phyloP scores from a whole-genome alignment of 2,797 vertebrate species.

The Muraenolepis orangiensis region DNA sequence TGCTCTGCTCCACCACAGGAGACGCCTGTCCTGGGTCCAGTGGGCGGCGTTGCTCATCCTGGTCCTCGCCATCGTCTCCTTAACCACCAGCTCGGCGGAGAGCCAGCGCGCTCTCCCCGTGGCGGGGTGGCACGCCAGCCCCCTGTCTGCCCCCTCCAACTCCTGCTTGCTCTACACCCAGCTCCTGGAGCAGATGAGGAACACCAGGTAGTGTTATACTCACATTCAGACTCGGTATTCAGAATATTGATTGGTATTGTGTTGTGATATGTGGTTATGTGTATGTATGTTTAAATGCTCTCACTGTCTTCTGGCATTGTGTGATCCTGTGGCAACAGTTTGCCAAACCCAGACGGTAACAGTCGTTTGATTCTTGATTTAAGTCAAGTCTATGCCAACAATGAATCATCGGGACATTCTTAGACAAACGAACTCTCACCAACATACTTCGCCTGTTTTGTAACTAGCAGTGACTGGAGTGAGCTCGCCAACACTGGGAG shows the following conservation, averaged over 20 bases:
- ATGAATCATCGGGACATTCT: not conserved
- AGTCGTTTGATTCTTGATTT: not conserved
- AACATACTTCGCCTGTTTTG: not conserved
- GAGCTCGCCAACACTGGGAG: not conserved
- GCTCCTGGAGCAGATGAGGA: slow-evolving; percentile 67
- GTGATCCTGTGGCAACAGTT: not conserved
- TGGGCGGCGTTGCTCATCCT: slow-evolving; percentile 92
- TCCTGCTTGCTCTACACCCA: slow-evolving; percentile 80
- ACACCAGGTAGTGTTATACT: slow-evolving; percentile 56
- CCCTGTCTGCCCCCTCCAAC: slow-evolving; percentile 81
- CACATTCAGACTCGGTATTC: not conserved
- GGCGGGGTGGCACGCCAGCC: slow-evolving; percentile 76
- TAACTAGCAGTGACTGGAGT: not conserved
- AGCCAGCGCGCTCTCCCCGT: slow-evolving; percentile 70
- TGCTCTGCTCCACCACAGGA: slow-evolving; percentile 65
- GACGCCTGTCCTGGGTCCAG: slow-evolving; percentile 88
- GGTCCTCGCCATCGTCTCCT: slow-evolving; percentile 89
- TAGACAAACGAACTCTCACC: not conserved
- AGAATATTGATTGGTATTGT: not conserved
- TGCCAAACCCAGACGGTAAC: not conserved
- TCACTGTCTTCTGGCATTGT: not conserved
- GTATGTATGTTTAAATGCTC: not conserved
- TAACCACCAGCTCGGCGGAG: slow-evolving; percentile 79
- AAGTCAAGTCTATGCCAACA: not conserved
- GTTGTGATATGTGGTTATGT: not conserved